Conservation (phyloP, 2,888 invertebrate species). For the Disparrhopalites patrizii region DNA sequence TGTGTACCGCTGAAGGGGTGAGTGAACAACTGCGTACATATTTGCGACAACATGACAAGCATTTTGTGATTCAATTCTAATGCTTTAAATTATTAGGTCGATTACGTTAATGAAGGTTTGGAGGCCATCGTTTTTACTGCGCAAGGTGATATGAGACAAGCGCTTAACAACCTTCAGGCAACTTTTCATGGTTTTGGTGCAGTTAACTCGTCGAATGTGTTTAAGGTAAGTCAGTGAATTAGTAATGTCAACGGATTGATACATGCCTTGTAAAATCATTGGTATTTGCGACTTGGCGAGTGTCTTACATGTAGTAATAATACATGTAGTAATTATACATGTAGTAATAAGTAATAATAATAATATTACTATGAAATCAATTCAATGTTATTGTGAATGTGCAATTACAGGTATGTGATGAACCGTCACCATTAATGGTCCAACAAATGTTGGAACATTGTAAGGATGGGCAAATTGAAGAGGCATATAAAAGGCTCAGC, state of each 20-base stretch:
- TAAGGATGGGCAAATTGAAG: constrained; percentile 71
- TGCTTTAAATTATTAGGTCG: constrained; percentile 56
- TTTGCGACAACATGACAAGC: not conserved
- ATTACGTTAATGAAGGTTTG: constrained; percentile 85
- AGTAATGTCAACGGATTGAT: no score
- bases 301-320: no score
- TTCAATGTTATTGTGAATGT: not conserved
- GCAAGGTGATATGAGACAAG: constrained; percentile 98
- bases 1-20: constrained; percentile 71
- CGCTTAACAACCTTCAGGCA: constrained; percentile 93
- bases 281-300: no score
- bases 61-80: not conserved
- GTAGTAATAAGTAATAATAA: not conserved
- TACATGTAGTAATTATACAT: no score
- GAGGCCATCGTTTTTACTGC: constrained; percentile 97
- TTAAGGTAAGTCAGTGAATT: constrained; percentile 64
- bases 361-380: not conserved
- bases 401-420: constrained; percentile 79
- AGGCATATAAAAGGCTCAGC: constrained; percentile 80
- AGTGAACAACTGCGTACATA: constrained; percentile 40
- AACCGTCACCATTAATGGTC: constrained; percentile 88
- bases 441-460: constrained; percentile 87
- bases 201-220: constrained; percentile 90
- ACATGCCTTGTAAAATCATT: no score
- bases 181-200: constrained; percentile 87